Evolutionary conservation across 2,113 vertebrate genomes (phyloP).

Genomic region (Phyllostomus hastatus): DNA sequence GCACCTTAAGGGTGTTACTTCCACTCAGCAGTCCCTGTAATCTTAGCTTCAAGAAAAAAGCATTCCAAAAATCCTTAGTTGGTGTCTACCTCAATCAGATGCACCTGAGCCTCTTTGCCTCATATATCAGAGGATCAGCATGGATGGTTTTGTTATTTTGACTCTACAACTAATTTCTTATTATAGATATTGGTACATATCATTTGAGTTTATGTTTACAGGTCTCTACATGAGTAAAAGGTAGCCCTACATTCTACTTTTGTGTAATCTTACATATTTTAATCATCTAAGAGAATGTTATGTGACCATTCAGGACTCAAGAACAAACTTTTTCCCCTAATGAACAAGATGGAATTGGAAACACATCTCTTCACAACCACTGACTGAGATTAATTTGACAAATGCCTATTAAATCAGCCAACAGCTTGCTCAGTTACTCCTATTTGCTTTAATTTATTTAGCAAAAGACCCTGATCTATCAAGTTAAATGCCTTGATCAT

Average conservation of each 20-base stretch:
- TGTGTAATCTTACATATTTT: background rate
- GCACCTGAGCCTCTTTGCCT: background rate
- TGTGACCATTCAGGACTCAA: constrained; percentile 43
- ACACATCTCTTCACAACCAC: constrained; percentile 42
- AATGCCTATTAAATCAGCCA: constrained; percentile 49
- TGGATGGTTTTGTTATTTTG: background rate
- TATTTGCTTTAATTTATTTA: constrained; percentile 75
- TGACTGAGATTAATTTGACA: constrained; percentile 68
- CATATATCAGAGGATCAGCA: background rate
- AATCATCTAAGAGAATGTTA: background rate
- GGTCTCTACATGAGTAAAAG: background rate
- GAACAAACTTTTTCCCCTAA: constrained; percentile 11
- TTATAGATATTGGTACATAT: background rate
- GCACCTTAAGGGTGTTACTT: background rate
- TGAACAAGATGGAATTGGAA: constrained; percentile 39
- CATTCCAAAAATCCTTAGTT: background rate
- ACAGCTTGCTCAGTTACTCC: constrained; percentile 46
- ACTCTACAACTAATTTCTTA: background rate
- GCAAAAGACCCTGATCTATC: constrained; percentile 58
- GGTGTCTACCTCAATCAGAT: background rate
- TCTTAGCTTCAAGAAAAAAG: background rate
- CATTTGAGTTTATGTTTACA: background rate
- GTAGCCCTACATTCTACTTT: background rate
- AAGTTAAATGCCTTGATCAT: constrained; percentile 60
- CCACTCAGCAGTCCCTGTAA: background rate